Conservation (phyloP, 1,140 invertebrate genomes). For the Ceratina calcarata region DNA sequence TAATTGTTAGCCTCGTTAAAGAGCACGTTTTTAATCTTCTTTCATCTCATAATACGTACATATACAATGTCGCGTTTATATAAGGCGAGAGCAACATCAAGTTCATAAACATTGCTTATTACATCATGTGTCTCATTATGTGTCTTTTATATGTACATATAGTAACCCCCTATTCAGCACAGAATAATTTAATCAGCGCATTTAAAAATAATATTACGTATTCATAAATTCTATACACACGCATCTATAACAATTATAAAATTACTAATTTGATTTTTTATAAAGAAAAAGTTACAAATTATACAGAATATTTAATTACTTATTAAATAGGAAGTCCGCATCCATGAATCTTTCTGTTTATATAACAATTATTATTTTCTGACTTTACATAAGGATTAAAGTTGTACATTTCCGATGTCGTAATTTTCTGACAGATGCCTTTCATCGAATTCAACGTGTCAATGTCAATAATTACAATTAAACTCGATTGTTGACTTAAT, state of each 20-base stretch:
- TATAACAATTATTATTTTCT: constrained; percentile 4
- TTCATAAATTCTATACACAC: no score
- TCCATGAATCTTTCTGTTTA: constrained; percentile 1
- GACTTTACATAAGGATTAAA: not conserved
- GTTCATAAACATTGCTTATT: not conserved
- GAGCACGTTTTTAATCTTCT: not conserved
- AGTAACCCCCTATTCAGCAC: not conserved
- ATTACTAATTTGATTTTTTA: no score
- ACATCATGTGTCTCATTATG: not conserved
- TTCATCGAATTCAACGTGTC: not conserved
- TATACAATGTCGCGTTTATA: not conserved
- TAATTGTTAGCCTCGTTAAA: constrained; percentile 20
- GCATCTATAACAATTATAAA: no score
- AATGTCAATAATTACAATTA: no score
- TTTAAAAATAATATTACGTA: not conserved
- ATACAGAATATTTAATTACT: not conserved
- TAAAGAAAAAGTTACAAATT: no score
- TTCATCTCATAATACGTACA: not conserved
- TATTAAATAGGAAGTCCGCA: not conserved
- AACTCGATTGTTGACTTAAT: no score
- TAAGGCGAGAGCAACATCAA: not conserved
- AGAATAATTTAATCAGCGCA: not conserved
- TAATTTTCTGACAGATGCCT: not conserved
- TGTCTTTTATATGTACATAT: not conserved
- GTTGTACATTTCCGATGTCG: not conserved